phyloP scores from a whole-genome alignment of 37 sponge, comb jelly and placozoan genomes.

The Hormiphora californensis region DNA sequence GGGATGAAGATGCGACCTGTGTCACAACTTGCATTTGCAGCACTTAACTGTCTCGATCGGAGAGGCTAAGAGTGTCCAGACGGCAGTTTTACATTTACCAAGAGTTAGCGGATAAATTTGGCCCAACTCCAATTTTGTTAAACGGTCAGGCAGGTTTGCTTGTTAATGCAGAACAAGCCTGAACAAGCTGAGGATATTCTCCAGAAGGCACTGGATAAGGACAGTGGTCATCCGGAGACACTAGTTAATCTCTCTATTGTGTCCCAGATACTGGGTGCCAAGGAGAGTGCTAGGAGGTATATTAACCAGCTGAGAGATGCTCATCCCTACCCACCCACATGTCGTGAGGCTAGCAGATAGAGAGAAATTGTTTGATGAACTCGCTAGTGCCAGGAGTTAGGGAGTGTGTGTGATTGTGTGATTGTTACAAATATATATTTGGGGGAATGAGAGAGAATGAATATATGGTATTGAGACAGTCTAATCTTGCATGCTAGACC shows the following conservation, averaged over 20 bases:
- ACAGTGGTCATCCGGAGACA: slow-evolving; percentile 89
- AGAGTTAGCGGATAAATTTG: slow-evolving; percentile 92
- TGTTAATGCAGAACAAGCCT: slow-evolving; percentile 80
- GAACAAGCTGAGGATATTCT: slow-evolving; percentile 88
- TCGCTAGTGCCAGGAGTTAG: too few species aligned
- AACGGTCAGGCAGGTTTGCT: slow-evolving; percentile 77
- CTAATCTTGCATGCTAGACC: too few species aligned
- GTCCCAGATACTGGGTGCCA: slow-evolving; percentile 74
- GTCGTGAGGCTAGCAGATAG: slow-evolving; percentile 68
- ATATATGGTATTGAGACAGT: too few species aligned
- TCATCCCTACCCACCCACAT: slow-evolving; percentile 71
- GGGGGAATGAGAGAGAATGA: too few species aligned
- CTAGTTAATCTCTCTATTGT: slow-evolving; percentile 86
- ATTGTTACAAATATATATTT: too few species aligned
- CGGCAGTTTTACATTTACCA: slow-evolving; percentile 85
- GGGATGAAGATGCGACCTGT: slow-evolving; percentile 94
- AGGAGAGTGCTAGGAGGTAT: slow-evolving; percentile 72
- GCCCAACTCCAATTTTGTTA: slow-evolving; percentile 83
- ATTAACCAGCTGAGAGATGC: slow-evolving; percentile 85
- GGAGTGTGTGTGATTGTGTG: too few species aligned
- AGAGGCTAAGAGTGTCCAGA: slow-evolving; percentile 47
- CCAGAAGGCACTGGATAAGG: slow-evolving; percentile 94
- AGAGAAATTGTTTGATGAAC: slow-evolving; percentile 56
- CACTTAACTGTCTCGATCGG: slow-evolving; percentile 83
- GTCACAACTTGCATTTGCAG: slow-evolving; percentile 86